Percentiles rank a stretch among this genome's conserved stretches.
These are phyloP conservation scores for Aphidius colemani DNA, from an alignment of 2,888 invertebrate species.

Conservation along the genomic window DNA sequence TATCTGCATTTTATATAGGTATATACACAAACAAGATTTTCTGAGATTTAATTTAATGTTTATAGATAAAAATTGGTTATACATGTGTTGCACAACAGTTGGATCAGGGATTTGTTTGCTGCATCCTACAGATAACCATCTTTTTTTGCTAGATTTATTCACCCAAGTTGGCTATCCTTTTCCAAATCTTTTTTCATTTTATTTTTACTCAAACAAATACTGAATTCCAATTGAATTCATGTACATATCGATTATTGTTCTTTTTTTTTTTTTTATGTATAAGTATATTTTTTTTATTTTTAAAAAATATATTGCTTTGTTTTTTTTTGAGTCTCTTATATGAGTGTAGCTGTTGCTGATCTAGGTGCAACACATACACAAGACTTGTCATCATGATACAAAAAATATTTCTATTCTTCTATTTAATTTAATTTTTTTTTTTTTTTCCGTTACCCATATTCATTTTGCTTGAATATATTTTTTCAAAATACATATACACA, in stretches of 20 bases:
- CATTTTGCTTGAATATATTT: not conserved
- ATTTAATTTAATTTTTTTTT: not conserved
- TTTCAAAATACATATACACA: not conserved
- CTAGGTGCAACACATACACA: too few species aligned
- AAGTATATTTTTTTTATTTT: too few species aligned
- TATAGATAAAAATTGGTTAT: too few species aligned
- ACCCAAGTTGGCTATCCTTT: not conserved
- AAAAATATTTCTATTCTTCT: not conserved
- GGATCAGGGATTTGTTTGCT: constrained; percentile 26
- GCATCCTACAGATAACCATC: constrained; percentile 31
- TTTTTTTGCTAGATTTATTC: constrained; percentile 35
- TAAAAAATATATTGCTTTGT: too few species aligned
- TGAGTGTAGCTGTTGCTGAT: too few species aligned
- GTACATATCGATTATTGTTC: too few species aligned
- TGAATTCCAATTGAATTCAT: too few species aligned
- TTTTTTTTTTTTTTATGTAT: too few species aligned
- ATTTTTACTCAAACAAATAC: too few species aligned
- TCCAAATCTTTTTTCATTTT: too few species aligned
- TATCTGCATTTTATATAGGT: not conserved
- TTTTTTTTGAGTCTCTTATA: too few species aligned
- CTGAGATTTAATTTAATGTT: not conserved
- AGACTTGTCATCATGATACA: too few species aligned
- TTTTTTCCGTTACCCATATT: not conserved
- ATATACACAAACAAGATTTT: constrained; percentile 1
- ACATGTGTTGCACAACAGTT: not conserved